A percentile compares a stretch with the other conserved stretches of the same genome.
phyloP scores from a whole-genome alignment of 2,888 invertebrate genomes.

The Spodoptera picta region DNA sequence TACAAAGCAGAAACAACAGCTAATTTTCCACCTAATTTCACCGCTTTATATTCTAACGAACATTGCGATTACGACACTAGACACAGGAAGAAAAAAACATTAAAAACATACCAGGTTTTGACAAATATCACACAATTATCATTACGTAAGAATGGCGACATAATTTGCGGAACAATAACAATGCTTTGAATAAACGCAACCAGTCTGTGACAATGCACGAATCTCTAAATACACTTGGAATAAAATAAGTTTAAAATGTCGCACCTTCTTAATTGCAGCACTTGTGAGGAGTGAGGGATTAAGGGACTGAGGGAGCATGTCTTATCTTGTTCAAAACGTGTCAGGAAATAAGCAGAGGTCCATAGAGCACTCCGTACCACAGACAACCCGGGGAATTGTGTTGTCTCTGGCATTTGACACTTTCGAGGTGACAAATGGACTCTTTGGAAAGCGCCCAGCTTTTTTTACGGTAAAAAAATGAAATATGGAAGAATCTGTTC shows the following conservation, averaged over 20 bases:
- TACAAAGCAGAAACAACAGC: no score
- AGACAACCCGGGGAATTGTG: conserved; percentile 1
- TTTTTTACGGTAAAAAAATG: conserved; percentile 6
- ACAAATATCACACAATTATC: no score
- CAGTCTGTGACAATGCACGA: conserved; percentile 2
- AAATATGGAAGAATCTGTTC: not conserved
- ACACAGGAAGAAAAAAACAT: no score
- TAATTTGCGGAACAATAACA: not conserved
- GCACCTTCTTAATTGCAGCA: conserved; percentile 36
- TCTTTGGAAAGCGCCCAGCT: not conserved
- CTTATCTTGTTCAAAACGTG: conserved; percentile 25
- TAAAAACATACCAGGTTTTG: no score
- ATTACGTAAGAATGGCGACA: not conserved
- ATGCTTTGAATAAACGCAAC: conserved; percentile 11
- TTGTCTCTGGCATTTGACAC: conserved; percentile 36
- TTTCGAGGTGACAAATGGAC: conserved; percentile 26
- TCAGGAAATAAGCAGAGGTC: conserved; percentile 30
- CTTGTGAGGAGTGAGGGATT: conserved; percentile 33
- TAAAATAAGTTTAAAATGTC: conserved; percentile 13
- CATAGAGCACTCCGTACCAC: conserved; percentile 14
- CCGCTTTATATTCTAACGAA: no score
- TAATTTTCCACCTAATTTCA: no score
- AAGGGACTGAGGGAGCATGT: conserved; percentile 36
- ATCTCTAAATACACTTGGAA: conserved; percentile 6
- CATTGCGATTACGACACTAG: no score